phyloP scores from a whole-genome alignment of 2,888 invertebrate species.

The Belgica antarctica region DNA sequence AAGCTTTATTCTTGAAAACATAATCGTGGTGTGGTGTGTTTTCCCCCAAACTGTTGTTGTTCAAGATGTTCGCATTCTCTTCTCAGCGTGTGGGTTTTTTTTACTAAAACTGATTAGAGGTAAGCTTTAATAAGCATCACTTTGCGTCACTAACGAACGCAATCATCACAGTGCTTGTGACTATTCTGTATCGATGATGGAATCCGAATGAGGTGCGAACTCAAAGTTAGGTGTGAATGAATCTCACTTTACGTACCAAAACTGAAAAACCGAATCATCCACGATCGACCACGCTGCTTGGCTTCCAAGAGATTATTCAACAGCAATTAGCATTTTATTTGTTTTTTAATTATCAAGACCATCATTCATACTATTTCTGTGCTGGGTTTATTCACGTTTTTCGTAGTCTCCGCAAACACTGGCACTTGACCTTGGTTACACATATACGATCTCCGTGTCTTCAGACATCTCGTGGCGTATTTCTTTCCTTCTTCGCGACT shows the following conservation, averaged over 20 bases:
- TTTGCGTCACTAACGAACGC: constrained; percentile 1
- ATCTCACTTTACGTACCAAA: too few relatives aligned
- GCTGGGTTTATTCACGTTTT: background rate
- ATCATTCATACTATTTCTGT: background rate
- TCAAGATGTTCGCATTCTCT: too few relatives aligned
- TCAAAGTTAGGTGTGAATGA: constrained; percentile 1
- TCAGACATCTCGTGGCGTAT: too few relatives aligned
- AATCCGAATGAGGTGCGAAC: constrained; percentile 1
- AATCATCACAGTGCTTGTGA: background rate
- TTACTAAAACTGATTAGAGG: too few relatives aligned
- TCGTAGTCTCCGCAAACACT: background rate
- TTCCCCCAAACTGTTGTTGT: too few relatives aligned
- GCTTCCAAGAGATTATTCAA: background rate
- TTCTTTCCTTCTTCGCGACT: background rate
- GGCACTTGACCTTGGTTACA: background rate
- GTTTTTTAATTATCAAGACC: background rate
- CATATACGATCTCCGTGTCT: background rate
- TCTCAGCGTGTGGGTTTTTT: too few relatives aligned
- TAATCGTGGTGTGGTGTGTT: too few relatives aligned
- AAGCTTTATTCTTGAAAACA: too few relatives aligned
- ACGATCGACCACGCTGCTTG: background rate
- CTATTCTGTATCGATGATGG: background rate
- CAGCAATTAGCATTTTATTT: constrained; percentile 17
- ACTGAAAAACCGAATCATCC: too few relatives aligned
- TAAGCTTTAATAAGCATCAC: too few relatives aligned